phyloP scores from a whole-genome alignment of 2,797 vertebrate species.

The Parotocinclus haroldoi region DNA sequence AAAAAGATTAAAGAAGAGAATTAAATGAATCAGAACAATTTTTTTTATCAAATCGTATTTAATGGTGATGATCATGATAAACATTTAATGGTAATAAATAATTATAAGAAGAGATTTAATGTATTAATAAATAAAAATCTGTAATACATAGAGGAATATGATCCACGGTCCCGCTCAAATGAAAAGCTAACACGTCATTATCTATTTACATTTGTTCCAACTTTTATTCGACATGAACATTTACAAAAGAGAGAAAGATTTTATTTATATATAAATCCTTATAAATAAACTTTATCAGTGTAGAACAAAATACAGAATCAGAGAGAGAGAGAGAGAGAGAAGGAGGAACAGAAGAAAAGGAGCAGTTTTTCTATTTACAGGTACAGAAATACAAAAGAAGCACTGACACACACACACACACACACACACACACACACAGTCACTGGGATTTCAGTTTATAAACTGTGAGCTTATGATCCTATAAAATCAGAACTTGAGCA shows the following conservation, averaged over 20 bases:
- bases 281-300: constrained; percentile 76
- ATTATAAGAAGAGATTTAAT: constrained; percentile 26
- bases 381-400: constrained; percentile 78
- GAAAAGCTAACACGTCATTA: constrained; percentile 50
- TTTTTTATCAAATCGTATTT: constrained; percentile 77
- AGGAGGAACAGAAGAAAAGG: constrained; percentile 47
- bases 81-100: no score
- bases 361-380: constrained; percentile 40
- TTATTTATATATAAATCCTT: constrained; percentile 72
- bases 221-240: constrained; percentile 73
- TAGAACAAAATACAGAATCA: constrained; percentile 82
- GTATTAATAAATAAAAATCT: constrained; percentile 83
- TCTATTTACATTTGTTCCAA: constrained; percentile 64
- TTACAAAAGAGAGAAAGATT: constrained; percentile 77
- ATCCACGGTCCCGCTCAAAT: constrained; percentile 69
- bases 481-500: no score
- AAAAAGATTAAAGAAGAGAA: no score
- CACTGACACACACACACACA: constrained; percentile 14
- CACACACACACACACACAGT: neutral
- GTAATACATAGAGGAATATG: constrained; percentile 82
- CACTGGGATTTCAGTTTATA: neutral
- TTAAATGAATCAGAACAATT: neutral
- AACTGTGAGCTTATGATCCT: neutral
- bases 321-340: constrained; percentile 55
- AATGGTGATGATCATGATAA: constrained; percentile 73